A percentile compares a stretch with the other conserved stretches of the same genome.
Evolutionary conservation across 1,140 invertebrate genomes (phyloP).

Genomic region (Listronotus bonariensis): DNA sequence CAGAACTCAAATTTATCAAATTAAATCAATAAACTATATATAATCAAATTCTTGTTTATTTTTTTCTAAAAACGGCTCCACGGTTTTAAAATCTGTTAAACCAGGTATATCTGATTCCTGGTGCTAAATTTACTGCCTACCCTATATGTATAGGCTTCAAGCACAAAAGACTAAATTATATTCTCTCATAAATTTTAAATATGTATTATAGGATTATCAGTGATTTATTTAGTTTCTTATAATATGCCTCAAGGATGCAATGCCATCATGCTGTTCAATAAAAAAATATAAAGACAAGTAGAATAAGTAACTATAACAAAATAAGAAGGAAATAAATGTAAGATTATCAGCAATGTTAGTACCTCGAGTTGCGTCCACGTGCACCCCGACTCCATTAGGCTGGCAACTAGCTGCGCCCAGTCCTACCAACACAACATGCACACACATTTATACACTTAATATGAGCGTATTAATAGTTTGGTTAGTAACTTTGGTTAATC

Average conservation of each 20-base stretch:
- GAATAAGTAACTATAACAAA: conserved; percentile 5
- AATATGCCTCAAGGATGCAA: background rate
- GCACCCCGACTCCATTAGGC: conserved; percentile 76
- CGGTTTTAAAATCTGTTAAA: too few relatives aligned
- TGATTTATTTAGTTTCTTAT: background rate
- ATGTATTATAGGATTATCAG: background rate
- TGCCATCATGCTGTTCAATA: background rate
- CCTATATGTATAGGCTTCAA: too few relatives aligned
- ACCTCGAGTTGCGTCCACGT: conserved; percentile 78
- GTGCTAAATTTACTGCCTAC: too few relatives aligned
- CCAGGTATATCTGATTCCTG: too few relatives aligned
- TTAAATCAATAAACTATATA: background rate
- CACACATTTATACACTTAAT: conserved; percentile 32
- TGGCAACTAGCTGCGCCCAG: conserved; percentile 79
- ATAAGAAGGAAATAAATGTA: conserved; percentile 21
- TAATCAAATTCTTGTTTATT: too few relatives aligned
- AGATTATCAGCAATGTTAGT: conserved; percentile 48
- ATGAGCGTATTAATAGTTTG: background rate
- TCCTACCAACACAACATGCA: conserved; percentile 63
- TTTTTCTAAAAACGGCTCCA: too few relatives aligned
- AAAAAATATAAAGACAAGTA: conserved; percentile 5
- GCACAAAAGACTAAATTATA: too few relatives aligned
- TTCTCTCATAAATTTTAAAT: too few relatives aligned
- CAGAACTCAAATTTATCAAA: background rate
- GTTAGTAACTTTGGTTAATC: too few relatives aligned